Base-by-base conservation (phyloP, 2,888 invertebrate species). In the Amitus sp. region DNA sequence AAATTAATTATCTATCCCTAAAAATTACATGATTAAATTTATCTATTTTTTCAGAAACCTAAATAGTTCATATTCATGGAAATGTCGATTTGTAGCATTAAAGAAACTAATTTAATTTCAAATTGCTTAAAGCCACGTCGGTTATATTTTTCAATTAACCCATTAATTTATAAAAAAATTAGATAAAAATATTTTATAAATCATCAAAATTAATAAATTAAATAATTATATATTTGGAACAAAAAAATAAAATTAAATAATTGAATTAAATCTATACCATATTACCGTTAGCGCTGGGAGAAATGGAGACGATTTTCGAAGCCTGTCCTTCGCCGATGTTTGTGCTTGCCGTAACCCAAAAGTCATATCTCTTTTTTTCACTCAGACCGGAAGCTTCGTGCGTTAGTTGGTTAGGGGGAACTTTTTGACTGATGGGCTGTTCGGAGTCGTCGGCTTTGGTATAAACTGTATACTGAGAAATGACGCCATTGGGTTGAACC, bases 281-380 rank as follows among this genome's bases (percentile, higher is more conserved):
- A 52, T 48, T 60, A 92, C 93, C 92, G 86, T 90, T 89, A 62
- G 88, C 88, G 69, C 90, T 93, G 17, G 95, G 94, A 76, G 93
- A 91, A 71, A 94, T 90, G 2, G 90, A 89, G 46, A 95, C 94
- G 64, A 92, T 92, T 75, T 93, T 92, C 55, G 96, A 96, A 54
- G 92, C 89, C 80, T 94, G 93, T 37, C 97, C 96, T 86, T 96
- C 96, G 0, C 96, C 96, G 76, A 96, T 95, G 69, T 92, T 92
- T 0, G 96, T 97, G 63, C 93, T 94, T 34, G 96, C 96, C 2
- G 95, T 95, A 0, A 96, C 95, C 92, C 95, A 95, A 84, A 96
- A 96, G 82, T 95, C 94, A 78, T 95, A 96, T 56, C 93, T 90
- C 64, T 91, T 89, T 67, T 91, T 90, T 76, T 88, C 87, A 72